These are phyloP conservation scores for Glandiceps talaboti DNA, from an alignment of 53 echinoderm and acorn worm genomes.

Conservation along the genomic window DNA sequence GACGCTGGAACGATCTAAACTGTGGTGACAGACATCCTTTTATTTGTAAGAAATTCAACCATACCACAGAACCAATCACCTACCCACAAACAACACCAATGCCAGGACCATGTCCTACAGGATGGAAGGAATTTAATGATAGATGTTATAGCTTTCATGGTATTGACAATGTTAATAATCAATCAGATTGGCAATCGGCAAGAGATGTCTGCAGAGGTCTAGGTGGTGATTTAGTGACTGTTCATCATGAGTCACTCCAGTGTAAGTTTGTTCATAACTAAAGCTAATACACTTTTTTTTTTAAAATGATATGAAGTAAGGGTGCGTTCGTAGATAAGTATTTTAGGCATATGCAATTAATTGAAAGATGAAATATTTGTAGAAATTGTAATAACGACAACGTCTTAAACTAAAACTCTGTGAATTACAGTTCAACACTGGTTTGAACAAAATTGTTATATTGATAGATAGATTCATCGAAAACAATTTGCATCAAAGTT, in stretches of 20 bases:
- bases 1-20: constrained; percentile 76
- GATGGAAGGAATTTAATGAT: constrained; percentile 42
- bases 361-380: too few relatives aligned
- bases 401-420: too few relatives aligned
- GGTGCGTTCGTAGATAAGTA: too few relatives aligned
- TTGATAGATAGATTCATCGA: too few relatives aligned
- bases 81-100: constrained; percentile 47
- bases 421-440: too few relatives aligned
- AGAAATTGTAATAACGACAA: too few relatives aligned
- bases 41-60: constrained; percentile 60
- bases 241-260: constrained; percentile 56
- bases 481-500: too few relatives aligned
- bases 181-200: constrained; percentile 58
- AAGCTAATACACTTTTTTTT: too few relatives aligned
- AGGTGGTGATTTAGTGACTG: constrained; percentile 48
- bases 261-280: too few relatives aligned
- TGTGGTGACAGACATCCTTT: constrained; percentile 73
- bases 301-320: too few relatives aligned
- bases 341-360: too few relatives aligned
- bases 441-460: too few relatives aligned
- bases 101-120: constrained; percentile 40
- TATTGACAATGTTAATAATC: constrained; percentile 18
- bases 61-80: constrained; percentile 43
- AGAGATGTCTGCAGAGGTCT: constrained; percentile 42
- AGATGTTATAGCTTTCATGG: constrained; percentile 60